Conservation (phyloP, 35 echinoderm and acorn worm genomes). For the Anneissia japonica region DNA sequence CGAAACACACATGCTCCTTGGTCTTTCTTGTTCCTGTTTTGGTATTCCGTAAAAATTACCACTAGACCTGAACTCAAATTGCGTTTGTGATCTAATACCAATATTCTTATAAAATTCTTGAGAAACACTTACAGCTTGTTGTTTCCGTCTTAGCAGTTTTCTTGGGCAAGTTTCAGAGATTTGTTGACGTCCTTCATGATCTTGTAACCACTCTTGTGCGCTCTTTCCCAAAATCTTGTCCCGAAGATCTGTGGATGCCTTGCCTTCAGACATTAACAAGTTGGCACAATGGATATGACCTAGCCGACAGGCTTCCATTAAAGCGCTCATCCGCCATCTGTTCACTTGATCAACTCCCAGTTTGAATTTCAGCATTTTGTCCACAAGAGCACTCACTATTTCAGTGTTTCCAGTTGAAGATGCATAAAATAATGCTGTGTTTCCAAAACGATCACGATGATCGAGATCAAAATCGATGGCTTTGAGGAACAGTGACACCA, state of each 20-base stretch:
- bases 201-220: slow-evolving; percentile 48
- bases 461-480: slow-evolving; percentile 81
- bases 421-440: slow-evolving; percentile 80
- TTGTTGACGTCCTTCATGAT: slow-evolving; percentile 15
- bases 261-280: slow-evolving; percentile 35
- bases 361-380: slow-evolving; percentile 53
- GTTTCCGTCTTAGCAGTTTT: not conserved
- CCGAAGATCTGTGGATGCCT: slow-evolving; percentile 20
- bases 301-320: slow-evolving; percentile 70
- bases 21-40: not conserved
- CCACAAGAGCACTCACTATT: slow-evolving; percentile 26
- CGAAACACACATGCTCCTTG: not conserved
- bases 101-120: not conserved
- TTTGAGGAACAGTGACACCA: slow-evolving; percentile 46
- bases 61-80: too few relatives aligned
- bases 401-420: slow-evolving; percentile 47
- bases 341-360: slow-evolving; percentile 46
- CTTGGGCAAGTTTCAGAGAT: not conserved
- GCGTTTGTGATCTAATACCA: not conserved
- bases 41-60: not conserved
- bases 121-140: not conserved
- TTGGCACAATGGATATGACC: slow-evolving; percentile 43
- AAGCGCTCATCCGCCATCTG: slow-evolving; percentile 75
- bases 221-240: slow-evolving; percentile 49
- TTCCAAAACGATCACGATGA: slow-evolving; percentile 61